Evolutionary conservation across 2,888 invertebrate genomes (phyloP), one percentile per base, ranked within the genome.

Genomic region (Hololepta plana): DNA sequence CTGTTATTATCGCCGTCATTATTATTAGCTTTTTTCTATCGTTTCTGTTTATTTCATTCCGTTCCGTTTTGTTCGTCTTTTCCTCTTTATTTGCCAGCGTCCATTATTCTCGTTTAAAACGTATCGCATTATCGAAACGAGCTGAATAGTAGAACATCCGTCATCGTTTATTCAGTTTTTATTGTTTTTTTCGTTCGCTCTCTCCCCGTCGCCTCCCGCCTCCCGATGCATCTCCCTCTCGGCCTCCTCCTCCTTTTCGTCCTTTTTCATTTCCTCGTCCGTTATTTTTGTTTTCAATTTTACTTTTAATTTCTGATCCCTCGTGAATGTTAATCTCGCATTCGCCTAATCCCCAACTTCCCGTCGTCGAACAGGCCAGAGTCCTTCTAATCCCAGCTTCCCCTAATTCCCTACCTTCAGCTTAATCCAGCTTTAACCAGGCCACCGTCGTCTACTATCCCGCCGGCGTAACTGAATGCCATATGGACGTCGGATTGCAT

Each of bases 381-480:
- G 50, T 47, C 47, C 49, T 49, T 44, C 44, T 54, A 53, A 53
- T 53, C 53, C 53, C 42, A 42, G 52, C 53, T 52, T 51, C 51
- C 51, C 52, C 50, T 54, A 54, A 55, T 54, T 53, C 53, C 53
- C 46, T 54, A 54, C 55, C 53, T 55, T 53, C 49, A 43, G 47
- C 49, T 47, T 54, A 53, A 55, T 54, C 55, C 54, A 51, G 55
- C 52, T 54, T 53, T 50, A 53, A 47, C 51, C 47, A 46, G 48
- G 47, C 52, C 49, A 46, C 47, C 46, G 43, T 45, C 41, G 38
- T 39, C 25, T 29, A 29, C 42, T 47, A 44, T 41, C 41, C 39
- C 38, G 36, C 32, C 35, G 29, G 35, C 38, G 38, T 42, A 44
- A 42, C 38, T 42, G 34, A 35, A 41, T 36, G 41, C 37, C 39